These are phyloP conservation scores for Lucifuga dentata DNA, from an alignment of 2,113 vertebrate genomes.

Conservation along the genomic window DNA sequence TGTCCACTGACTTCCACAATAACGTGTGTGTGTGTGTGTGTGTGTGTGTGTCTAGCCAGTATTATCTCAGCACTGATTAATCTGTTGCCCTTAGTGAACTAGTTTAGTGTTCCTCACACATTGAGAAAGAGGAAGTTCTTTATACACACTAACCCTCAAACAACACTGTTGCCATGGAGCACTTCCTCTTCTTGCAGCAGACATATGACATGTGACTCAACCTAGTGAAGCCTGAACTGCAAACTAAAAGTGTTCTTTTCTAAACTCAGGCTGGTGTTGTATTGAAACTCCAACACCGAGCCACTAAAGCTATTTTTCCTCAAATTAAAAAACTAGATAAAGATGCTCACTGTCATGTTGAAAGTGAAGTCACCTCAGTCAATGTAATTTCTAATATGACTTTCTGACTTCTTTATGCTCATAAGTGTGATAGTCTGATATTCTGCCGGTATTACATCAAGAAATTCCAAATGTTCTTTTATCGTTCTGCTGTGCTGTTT, in stretches of 20 bases:
- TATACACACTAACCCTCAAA: constrained; percentile 53
- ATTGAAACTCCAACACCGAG: neutral
- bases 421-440: too few species aligned
- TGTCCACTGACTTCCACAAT: too few species aligned
- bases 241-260: constrained; percentile 21
- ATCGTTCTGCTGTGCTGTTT: too few species aligned
- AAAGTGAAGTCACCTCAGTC: too few species aligned
- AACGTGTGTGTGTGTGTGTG: constrained; percentile 17
- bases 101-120: constrained; percentile 45
- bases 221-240: constrained; percentile 28
- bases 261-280: constrained; percentile 1
- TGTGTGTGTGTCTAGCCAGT: constrained; percentile 7
- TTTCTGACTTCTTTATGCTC: too few species aligned
- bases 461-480: too few species aligned
- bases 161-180: constrained; percentile 64
- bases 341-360: too few species aligned
- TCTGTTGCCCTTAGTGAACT: constrained; percentile 18
- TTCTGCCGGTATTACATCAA: too few species aligned
- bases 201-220: constrained; percentile 68
- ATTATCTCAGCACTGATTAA: constrained; percentile 19
- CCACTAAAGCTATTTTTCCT: neutral
- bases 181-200: constrained; percentile 73
- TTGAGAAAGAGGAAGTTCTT: constrained; percentile 75
- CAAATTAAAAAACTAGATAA: too few species aligned
- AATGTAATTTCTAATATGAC: too few species aligned